Evolutionary conservation across 2,888 invertebrate species (phyloP).

Genomic region (Azorinus chamasolen): DNA sequence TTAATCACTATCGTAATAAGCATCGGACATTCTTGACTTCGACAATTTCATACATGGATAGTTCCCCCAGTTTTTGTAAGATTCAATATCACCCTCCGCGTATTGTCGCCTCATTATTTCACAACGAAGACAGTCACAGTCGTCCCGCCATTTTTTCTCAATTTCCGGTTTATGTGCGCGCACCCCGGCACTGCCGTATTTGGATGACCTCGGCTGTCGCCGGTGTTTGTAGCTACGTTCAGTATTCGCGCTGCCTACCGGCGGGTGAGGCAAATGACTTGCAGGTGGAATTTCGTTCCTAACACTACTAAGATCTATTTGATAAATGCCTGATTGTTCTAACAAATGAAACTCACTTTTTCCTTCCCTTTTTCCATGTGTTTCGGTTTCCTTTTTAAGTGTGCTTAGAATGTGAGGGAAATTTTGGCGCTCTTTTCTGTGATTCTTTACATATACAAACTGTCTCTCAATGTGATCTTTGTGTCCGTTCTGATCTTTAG

Average conservation of each 20-base stretch:
- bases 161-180: slow-evolving; percentile 7
- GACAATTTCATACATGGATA: slow-evolving; percentile 74
- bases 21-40: slow-evolving; percentile 58
- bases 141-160: slow-evolving; percentile 76
- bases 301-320: slow-evolving; percentile 64
- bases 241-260: slow-evolving; percentile 32
- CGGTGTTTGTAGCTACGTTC: slow-evolving; percentile 36
- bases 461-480: slow-evolving; percentile 21
- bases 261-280: slow-evolving; percentile 34
- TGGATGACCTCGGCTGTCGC: slow-evolving; percentile 10
- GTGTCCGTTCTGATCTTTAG: slow-evolving; percentile 11
- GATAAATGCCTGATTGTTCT: slow-evolving; percentile 72
- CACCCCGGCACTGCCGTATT: slow-evolving; percentile 3
- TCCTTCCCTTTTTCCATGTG: slow-evolving; percentile 10
- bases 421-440: slow-evolving; percentile 19
- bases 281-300: slow-evolving; percentile 60
- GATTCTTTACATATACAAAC: slow-evolving; percentile 10
- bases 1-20: slow-evolving; percentile 47
- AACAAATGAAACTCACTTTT: slow-evolving; percentile 57
- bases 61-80: slow-evolving; percentile 75
- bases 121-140: slow-evolving; percentile 77
- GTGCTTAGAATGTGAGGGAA: slow-evolving; percentile 9
- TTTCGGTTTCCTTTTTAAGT: slow-evolving; percentile 1
- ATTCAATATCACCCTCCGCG: slow-evolving; percentile 70
- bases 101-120: slow-evolving; percentile 76